phyloP scores from a whole-genome alignment of 2,888 invertebrate genomes.

The Harpalus rubripes region DNA sequence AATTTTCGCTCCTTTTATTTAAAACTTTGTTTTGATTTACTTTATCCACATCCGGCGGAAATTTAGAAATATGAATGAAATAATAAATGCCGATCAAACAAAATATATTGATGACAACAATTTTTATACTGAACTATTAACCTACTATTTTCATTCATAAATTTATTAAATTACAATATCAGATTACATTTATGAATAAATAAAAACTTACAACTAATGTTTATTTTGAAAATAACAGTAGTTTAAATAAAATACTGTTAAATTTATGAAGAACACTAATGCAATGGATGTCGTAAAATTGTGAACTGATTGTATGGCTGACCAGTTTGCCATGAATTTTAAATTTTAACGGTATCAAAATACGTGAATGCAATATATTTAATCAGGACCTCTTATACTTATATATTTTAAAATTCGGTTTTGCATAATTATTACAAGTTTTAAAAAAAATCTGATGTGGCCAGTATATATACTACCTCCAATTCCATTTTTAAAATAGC shows the following conservation, averaged over 20 bases:
- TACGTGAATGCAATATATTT: background rate
- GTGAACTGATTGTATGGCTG: constrained; percentile 1
- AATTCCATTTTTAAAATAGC: too few species aligned
- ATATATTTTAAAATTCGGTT: too few species aligned
- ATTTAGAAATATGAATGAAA: constrained; percentile 62
- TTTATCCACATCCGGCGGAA: constrained; percentile 62
- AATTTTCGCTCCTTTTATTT: constrained; percentile 17
- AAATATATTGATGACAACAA: constrained; percentile 7
- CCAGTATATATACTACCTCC: too few species aligned
- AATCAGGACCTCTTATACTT: too few species aligned
- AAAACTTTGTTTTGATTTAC: constrained; percentile 40
- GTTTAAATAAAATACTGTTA: background rate
- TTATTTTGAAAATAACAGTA: constrained; percentile 7
- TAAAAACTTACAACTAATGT: background rate
- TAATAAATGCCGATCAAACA: constrained; percentile 5
- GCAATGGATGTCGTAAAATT: constrained; percentile 11
- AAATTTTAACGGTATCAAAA: constrained; percentile 40
- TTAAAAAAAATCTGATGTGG: too few species aligned
- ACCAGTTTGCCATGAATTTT: background rate
- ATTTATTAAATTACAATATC: background rate
- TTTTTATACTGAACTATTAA: constrained; percentile 34
- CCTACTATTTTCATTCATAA: constrained; percentile 51
- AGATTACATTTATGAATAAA: background rate
- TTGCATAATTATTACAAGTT: too few species aligned
- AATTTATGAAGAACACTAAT: background rate